phyloP scores from a whole-genome alignment of 2,888 invertebrate species.

The Oscheius sp. region DNA sequence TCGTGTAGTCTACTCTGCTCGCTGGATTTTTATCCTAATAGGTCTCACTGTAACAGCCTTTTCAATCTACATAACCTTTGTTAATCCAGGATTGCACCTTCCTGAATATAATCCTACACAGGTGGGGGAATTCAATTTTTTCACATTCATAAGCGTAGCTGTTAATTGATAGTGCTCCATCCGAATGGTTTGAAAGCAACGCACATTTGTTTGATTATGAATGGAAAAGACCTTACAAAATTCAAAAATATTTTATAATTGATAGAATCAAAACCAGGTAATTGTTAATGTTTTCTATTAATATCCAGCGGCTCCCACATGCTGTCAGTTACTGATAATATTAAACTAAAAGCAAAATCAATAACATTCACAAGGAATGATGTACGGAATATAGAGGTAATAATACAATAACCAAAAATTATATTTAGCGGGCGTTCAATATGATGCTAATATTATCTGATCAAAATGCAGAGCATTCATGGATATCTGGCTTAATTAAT shows the following conservation, averaged over 20 bases:
- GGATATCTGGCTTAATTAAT: background rate
- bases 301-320: background rate
- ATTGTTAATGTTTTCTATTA: background rate
- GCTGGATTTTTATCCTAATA: conserved; percentile 29
- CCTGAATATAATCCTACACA: conserved; percentile 65
- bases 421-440: conserved; percentile 1
- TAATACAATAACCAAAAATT: background rate
- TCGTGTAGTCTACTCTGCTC: conserved; percentile 6
- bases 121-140: conserved; percentile 16
- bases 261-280: conserved; percentile 32
- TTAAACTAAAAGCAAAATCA: background rate
- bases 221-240: conserved; percentile 44
- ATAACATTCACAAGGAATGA: background rate
- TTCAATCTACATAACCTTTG: conserved; percentile 35
- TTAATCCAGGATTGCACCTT: conserved; percentile 43
- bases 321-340: background rate
- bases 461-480: background rate
- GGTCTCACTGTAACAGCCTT: conserved; percentile 29
- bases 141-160: conserved; percentile 47
- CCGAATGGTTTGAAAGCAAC: conserved; percentile 63
- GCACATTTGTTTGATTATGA: conserved; percentile 47
- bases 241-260: conserved; percentile 45
- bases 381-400: background rate
- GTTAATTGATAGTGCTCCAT: conserved; percentile 51
- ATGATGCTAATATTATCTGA: background rate